Evolutionary conservation across 2,888 invertebrate genomes (phyloP).

Genomic region (Desoria tigrina): DNA sequence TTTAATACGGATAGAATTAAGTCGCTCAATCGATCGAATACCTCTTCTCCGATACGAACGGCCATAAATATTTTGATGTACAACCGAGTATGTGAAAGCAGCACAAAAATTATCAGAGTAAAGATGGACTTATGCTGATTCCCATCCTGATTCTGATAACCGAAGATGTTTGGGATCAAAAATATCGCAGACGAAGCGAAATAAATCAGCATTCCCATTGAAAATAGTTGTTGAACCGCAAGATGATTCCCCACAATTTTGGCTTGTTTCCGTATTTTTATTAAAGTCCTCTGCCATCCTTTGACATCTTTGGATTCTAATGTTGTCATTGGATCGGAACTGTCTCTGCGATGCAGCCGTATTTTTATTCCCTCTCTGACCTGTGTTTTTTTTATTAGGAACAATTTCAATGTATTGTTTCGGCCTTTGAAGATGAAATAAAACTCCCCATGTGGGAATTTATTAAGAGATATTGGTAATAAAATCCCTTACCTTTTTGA

Average conservation of each 20-base stretch:
- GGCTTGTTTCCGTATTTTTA: neutral
- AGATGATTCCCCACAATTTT: neutral
- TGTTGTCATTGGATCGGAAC: no score
- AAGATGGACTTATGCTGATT: neutral
- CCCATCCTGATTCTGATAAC: no score
- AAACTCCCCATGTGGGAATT: no score
- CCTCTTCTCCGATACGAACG: conserved; percentile 1
- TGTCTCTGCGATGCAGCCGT: no score
- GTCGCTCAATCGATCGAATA: no score
- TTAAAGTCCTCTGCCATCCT: neutral
- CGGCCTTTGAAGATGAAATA: no score
- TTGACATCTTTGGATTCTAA: no score
- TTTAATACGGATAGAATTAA: no score
- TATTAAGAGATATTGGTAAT: no score
- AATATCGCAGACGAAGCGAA: neutral
- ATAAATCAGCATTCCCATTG: neutral
- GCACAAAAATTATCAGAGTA: neutral
- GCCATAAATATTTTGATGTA: neutral
- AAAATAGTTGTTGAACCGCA: neutral
- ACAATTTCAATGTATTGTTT: no score
- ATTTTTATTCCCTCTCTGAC: no score
- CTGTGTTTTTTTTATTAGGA: no score
- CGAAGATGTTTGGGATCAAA: neutral
- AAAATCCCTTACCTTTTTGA: neutral
- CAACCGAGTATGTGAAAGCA: neutral